Evolutionary conservation across 2,113 vertebrate genomes (phyloP), one percentile per base, ranked within the genome.

Genomic region (Urocitellus parryii): DNA sequence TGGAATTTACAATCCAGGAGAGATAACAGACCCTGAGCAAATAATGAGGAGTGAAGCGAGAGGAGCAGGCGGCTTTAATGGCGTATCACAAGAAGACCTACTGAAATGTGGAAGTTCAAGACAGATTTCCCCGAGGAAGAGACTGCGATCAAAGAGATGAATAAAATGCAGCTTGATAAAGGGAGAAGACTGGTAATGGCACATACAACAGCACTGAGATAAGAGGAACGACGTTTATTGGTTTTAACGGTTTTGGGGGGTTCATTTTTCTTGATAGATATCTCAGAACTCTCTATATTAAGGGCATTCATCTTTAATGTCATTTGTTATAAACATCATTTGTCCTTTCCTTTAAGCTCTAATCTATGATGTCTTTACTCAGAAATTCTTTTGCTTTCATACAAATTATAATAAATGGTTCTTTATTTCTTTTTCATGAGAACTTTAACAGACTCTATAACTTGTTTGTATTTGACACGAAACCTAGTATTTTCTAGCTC

Each of bases 391-490:
- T 88, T 84, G 51, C 48, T 88, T 95, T 83, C 48, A 48, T 42
- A 79, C 25, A 86, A 88, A 95, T 94, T 78, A 83, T n/a, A 95
- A 89, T 58, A 56, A 93, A 94, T 81, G 78, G 37, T 34, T 91
- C 32, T 77, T 81, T 70, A n/a, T 45, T 90, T 84, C 34, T 65
- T 86, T 82, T 45, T 39, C 45, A n/a, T 67, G 39, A 93, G 25
- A 8, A 78, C 53, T 91, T 61, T 61, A 78, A 94, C 56, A 70
- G 22, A 85, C 37, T 90, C 29, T 27, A 39, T 81, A 58, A 73
- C n/a, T 80, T 93, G 48, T 78, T 83, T 93, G 88, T 92, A 92
- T 90, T 79, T 94, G n/a, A 63, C 84, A 56, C 14, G 85, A 95
- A 88, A 32, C 42, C n/a, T 85, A 86, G 77, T 86, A 67, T 45